These are phyloP conservation scores for Myotis vivesi DNA, from an alignment of 2,797 vertebrate genomes.

Conservation along the genomic window DNA sequence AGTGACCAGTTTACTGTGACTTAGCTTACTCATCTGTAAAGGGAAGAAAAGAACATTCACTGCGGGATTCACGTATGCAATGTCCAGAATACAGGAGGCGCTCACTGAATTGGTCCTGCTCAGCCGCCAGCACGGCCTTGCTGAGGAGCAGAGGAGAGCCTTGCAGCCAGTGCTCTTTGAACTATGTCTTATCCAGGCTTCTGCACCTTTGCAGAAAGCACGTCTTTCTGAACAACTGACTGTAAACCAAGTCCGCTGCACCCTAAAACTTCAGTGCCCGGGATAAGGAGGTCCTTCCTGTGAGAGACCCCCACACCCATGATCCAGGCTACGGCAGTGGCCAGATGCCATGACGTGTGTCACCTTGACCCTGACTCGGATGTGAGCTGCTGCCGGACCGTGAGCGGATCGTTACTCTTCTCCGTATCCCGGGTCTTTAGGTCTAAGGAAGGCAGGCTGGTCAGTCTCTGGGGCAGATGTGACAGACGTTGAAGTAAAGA, in stretches of 20 bases:
- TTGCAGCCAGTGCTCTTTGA: neutral
- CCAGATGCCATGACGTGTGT: neutral
- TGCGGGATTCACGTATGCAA: neutral
- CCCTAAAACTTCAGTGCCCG: neutral
- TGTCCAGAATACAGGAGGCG: fast-evolving
- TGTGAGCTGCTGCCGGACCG: neutral
- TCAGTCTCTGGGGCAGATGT: neutral
- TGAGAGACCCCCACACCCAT: neutral
- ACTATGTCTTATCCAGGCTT: neutral
- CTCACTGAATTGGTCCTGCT: neutral
- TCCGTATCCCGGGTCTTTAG: neutral
- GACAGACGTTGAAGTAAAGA: neutral
- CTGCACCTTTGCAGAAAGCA: neutral
- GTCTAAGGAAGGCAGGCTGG: neutral
- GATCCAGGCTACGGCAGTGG: neutral
- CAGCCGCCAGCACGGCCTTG: neutral
- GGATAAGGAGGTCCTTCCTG: neutral
- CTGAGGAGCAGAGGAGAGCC: neutral
- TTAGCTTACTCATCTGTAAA: neutral
- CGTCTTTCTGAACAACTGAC: neutral
- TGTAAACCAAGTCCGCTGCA: neutral
- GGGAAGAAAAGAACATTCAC: neutral
- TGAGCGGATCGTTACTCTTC: neutral
- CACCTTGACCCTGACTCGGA: neutral
- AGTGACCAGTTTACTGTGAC: neutral